Evolutionary conservation across 2,113 vertebrate genomes (phyloP).

Genomic region (Vidua macroura): DNA sequence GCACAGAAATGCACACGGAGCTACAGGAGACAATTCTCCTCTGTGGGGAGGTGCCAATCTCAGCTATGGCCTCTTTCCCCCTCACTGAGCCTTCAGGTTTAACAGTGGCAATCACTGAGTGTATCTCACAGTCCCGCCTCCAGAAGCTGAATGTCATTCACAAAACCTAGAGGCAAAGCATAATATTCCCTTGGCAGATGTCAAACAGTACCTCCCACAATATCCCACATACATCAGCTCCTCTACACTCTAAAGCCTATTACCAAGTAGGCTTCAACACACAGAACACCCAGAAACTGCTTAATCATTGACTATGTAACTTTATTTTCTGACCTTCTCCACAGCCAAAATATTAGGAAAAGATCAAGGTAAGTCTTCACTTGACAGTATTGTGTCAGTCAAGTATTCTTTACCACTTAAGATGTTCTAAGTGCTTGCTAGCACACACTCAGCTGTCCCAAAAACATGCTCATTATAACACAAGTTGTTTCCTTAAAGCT

Average conservation of each 20-base stretch:
- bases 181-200: slow-evolving; percentile 48
- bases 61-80: background rate
- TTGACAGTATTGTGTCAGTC: background rate
- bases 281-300: background rate
- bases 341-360: background rate
- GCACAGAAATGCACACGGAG: background rate
- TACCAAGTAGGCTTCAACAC: slow-evolving; percentile 34
- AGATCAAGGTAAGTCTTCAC: background rate
- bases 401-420: background rate
- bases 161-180: slow-evolving; percentile 50
- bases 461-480: background rate
- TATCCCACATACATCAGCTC: slow-evolving; percentile 48
- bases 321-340: background rate
- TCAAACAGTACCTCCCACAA: slow-evolving; percentile 64
- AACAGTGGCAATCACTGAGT: slow-evolving; percentile 3
- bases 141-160: slow-evolving; percentile 55
- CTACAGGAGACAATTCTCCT: background rate
- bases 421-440: background rate
- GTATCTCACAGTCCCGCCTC: slow-evolving; percentile 50
- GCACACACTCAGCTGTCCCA: background rate
- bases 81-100: background rate
- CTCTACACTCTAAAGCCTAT: slow-evolving; percentile 31
- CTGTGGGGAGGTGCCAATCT: background rate
- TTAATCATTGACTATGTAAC: background rate
- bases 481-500: background rate